These are phyloP conservation scores for Catharus ustulatus DNA, from an alignment of 2,797 vertebrate species.

Conservation along the genomic window DNA sequence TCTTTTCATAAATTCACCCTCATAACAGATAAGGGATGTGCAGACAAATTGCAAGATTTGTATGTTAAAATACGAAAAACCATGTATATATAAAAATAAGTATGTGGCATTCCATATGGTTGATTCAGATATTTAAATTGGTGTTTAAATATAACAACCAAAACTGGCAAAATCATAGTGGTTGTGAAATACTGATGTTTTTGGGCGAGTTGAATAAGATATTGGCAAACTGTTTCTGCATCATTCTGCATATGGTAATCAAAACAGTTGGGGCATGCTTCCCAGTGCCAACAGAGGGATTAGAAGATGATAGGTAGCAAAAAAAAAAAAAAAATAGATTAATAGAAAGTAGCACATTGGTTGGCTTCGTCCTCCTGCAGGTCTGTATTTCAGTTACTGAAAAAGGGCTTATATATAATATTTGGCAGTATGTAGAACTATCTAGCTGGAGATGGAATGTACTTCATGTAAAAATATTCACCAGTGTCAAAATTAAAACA, in stretches of 20 bases:
- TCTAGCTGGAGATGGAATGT: neutral
- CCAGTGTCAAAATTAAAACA: neutral
- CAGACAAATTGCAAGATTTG: neutral
- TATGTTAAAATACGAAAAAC: neutral
- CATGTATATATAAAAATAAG: neutral
- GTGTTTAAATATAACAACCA: neutral
- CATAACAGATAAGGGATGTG: neutral
- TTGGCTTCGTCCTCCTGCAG: neutral
- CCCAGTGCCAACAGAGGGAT: neutral
- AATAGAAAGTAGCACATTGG: neutral
- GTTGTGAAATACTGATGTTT: neutral
- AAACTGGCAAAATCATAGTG: neutral
- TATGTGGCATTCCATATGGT: neutral
- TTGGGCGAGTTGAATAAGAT: neutral
- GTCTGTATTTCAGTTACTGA: neutral
- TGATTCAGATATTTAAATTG: neutral
- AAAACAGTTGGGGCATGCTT: conserved; percentile 29
- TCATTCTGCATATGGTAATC: conserved; percentile 12
- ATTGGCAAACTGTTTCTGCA: conserved; percentile 32
- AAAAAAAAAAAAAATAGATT: neutral
- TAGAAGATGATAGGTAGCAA: neutral
- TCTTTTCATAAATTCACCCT: neutral
- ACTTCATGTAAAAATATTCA: neutral
- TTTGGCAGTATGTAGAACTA: neutral
- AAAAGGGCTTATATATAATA: neutral